Conservation (phyloP, 2,113 vertebrate genomes). For the Machaerirhynchus nigripectus region DNA sequence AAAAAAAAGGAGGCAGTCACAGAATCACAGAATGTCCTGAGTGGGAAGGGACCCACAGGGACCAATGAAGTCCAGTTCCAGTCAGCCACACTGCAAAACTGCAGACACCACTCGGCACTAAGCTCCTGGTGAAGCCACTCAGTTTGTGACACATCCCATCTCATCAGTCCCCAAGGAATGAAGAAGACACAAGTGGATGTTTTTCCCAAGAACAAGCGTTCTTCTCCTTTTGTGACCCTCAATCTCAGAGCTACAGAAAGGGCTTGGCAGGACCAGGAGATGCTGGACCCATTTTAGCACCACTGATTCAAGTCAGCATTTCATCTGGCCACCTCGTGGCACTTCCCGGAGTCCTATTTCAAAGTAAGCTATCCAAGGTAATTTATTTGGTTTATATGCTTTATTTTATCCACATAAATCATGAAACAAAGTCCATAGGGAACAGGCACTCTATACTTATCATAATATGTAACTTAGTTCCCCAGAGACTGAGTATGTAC, state of each 20-base stretch:
- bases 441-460: slow-evolving; percentile 61
- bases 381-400: slow-evolving; percentile 57
- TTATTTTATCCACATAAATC: slow-evolving; percentile 66
- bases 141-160: background rate
- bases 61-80: background rate
- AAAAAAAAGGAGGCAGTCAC: background rate
- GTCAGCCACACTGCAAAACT: background rate
- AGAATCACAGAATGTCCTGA: background rate
- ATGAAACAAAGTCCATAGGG: slow-evolving; percentile 40
- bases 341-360: slow-evolving; percentile 38
- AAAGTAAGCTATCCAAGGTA: slow-evolving; percentile 50
- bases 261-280: background rate
- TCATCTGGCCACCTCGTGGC: slow-evolving; percentile 40
- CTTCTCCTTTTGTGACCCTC: background rate
- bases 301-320: background rate
- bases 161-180: background rate
- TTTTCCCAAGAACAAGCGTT: background rate
- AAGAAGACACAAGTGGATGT: background rate
- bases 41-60: background rate
- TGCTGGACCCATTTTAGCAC: background rate
- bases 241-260: background rate
- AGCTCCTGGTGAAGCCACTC: background rate
- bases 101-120: rapidly evolving
- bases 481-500: slow-evolving; percentile 48
- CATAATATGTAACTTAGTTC: slow-evolving; percentile 66